These are phyloP conservation scores for Achroia grisella DNA, from an alignment of 1,140 invertebrate genomes.

Conservation along the genomic window DNA sequence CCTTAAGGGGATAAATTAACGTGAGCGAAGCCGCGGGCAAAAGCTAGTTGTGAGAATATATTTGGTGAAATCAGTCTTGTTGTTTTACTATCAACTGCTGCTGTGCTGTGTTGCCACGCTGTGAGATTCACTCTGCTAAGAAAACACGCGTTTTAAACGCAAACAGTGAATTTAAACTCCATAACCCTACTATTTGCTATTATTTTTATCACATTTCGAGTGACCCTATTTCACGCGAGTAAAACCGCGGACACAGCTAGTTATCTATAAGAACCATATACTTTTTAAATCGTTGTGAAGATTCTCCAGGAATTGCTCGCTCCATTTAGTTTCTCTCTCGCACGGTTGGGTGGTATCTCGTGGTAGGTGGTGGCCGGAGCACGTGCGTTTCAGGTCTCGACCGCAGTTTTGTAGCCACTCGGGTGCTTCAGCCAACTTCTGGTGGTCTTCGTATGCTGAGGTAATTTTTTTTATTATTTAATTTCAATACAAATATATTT, in stretches of 20 bases:
- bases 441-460: constrained; percentile 46
- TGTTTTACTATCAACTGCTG: too few species aligned
- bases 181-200: background rate
- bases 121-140: too few species aligned
- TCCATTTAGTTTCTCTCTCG: constrained; percentile 77
- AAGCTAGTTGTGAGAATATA: too few species aligned
- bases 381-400: constrained; percentile 35
- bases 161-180: background rate
- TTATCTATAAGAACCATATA: constrained; percentile 24
- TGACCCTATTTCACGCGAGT: background rate
- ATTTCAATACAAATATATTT: background rate
- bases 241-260: background rate
- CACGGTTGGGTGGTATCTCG: constrained; percentile 68
- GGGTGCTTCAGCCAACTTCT: constrained; percentile 28
- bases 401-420: constrained; percentile 45
- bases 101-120: too few species aligned
- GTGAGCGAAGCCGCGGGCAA: too few species aligned
- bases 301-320: constrained; percentile 74
- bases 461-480: too few species aligned
- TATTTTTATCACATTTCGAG: background rate
- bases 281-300: constrained; percentile 76
- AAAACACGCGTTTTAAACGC: constrained; percentile 1
- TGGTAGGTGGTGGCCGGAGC: constrained; percentile 62
- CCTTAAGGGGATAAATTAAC: too few species aligned
- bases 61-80: too few species aligned